A percentile compares a stretch with the other conserved stretches of the same genome.
Evolutionary conservation across 2,888 invertebrate species (phyloP).

Genomic region (Plebejus anna): DNA sequence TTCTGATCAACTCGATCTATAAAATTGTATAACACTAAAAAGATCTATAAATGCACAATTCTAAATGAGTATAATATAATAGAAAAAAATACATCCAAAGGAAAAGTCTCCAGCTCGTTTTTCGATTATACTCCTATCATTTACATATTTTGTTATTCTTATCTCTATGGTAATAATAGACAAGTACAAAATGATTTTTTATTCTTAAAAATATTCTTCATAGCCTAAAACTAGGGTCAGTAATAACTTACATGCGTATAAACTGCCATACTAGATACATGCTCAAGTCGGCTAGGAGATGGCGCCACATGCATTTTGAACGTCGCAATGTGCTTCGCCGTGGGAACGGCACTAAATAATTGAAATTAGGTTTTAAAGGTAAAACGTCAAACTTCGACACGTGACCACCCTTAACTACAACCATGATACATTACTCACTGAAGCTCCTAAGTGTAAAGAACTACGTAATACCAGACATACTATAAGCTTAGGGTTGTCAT

Average conservation of each 20-base stretch:
- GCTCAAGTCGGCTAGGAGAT: slow-evolving; percentile 37
- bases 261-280: slow-evolving; percentile 57
- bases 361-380: background rate
- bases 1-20: slow-evolving; percentile 50
- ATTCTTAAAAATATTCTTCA: slow-evolving; percentile 69
- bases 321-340: slow-evolving; percentile 11
- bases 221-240: slow-evolving; percentile 75
- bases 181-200: slow-evolving; percentile 80
- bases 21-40: slow-evolving; percentile 72
- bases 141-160: slow-evolving; percentile 73
- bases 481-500: slow-evolving; percentile 4
- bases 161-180: slow-evolving; percentile 75
- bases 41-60: slow-evolving; percentile 77
- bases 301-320: slow-evolving; percentile 25
- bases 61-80: slow-evolving; percentile 73
- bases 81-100: slow-evolving; percentile 76
- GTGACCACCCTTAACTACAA: background rate
- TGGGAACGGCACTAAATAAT: background rate
- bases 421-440: background rate
- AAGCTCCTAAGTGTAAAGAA: slow-evolving; percentile 12
- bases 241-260: slow-evolving; percentile 67
- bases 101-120: slow-evolving; percentile 68
- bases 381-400: background rate
- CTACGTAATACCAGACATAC: slow-evolving; percentile 5
- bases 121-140: slow-evolving; percentile 70